A percentile compares a stretch with the other conserved stretches of the same genome.
Conservation (phyloP, 2,888 invertebrate genomes). For the Galerucella calmariensis region DNA sequence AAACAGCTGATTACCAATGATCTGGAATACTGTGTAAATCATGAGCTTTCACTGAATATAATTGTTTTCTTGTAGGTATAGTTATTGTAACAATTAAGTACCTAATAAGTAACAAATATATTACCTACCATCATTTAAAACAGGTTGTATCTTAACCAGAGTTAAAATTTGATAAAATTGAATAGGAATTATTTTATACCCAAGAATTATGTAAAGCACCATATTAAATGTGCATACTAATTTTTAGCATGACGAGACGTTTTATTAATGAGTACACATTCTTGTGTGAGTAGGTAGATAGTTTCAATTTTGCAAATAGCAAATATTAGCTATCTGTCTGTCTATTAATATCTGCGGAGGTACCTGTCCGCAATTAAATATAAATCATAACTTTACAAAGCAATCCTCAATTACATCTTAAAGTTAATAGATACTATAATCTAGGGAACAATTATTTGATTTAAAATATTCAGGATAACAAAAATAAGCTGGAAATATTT, state of each 20-base stretch:
- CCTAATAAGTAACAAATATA: too few species aligned
- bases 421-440: background rate
- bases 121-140: too few species aligned
- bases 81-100: too few species aligned
- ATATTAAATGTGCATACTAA: background rate
- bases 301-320: conserved; percentile 10
- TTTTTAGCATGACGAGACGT: background rate
- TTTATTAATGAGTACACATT: background rate
- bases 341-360: conserved; percentile 21
- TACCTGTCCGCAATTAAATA: background rate
- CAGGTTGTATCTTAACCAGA: too few species aligned
- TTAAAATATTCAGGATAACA: background rate
- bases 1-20: too few species aligned
- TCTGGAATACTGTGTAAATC: too few species aligned
- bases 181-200: too few species aligned
- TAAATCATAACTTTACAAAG: background rate
- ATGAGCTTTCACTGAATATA: too few species aligned
- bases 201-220: background rate
- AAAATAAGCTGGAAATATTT: background rate
- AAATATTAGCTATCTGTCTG: conserved; percentile 18
- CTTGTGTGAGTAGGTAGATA: background rate
- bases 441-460: background rate
- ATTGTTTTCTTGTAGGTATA: too few species aligned
- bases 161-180: too few species aligned
- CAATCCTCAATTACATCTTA: background rate